Conservation (phyloP, 2,797 vertebrate genomes). For the Enteromius fasciolatus region DNA sequence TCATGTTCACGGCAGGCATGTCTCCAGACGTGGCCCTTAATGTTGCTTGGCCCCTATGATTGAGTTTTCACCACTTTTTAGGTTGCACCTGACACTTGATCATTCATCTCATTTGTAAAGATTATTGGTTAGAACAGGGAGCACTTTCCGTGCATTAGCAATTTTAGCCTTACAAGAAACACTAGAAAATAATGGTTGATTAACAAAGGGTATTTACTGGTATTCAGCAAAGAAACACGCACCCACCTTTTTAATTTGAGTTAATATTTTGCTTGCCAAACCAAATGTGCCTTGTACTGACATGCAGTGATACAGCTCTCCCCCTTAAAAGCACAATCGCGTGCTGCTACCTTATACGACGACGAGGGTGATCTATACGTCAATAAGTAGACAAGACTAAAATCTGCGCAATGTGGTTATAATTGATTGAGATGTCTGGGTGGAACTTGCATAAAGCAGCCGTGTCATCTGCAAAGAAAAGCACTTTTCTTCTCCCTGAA, state of each 20-base stretch:
- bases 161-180: constrained; percentile 72
- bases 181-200: constrained; percentile 70
- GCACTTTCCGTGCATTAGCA: constrained; percentile 80
- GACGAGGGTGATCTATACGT: constrained; percentile 80
- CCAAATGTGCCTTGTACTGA: constrained; percentile 66
- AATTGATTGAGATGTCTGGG: constrained; percentile 88
- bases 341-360: constrained; percentile 81
- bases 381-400: constrained; percentile 85
- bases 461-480: constrained; percentile 86
- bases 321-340: constrained; percentile 75
- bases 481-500: constrained; percentile 82
- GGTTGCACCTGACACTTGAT: constrained; percentile 94
- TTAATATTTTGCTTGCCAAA: constrained; percentile 65
- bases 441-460: constrained; percentile 83
- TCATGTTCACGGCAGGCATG: constrained; percentile 73
- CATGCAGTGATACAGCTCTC: constrained; percentile 66
- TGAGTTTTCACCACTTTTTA: constrained; percentile 98
- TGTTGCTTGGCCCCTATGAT: constrained; percentile 92
- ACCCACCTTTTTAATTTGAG: constrained; percentile 62
- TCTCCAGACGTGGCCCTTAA: constrained; percentile 87
- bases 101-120: constrained; percentile 98
- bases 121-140: constrained; percentile 88
- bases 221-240: constrained; percentile 62
- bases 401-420: constrained; percentile 90
- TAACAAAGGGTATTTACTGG: constrained; percentile 62